Evolutionary conservation across 2,113 vertebrate species (phyloP).

Genomic region (Scomber colias): DNA sequence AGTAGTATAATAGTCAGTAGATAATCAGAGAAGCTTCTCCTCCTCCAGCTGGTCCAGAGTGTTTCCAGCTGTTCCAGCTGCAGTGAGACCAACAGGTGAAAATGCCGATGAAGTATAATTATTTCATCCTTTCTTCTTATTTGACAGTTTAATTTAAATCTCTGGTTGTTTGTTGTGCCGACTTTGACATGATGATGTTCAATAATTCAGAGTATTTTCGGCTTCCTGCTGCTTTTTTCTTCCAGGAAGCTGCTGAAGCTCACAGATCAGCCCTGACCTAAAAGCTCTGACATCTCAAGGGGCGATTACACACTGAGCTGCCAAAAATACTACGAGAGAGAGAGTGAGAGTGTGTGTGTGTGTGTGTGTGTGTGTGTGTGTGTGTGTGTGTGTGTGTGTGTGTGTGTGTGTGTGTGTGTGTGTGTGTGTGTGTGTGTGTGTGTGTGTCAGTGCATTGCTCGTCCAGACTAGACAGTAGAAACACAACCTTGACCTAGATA

Average conservation of each 20-base stretch:
- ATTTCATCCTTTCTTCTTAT: conserved; percentile 17
- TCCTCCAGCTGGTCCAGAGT: too few species aligned
- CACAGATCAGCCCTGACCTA: conserved; percentile 62
- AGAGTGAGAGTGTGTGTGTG: too few species aligned
- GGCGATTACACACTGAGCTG: conserved; percentile 67
- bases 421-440: neutral
- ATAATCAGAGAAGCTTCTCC: too few species aligned
- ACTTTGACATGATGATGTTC: conserved; percentile 42
- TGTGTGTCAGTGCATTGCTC: neutral
- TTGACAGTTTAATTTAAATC: neutral
- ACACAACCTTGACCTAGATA: conserved; percentile 71
- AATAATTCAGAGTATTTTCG: conserved; percentile 59
- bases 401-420: conserved; percentile 13
- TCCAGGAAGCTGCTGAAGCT: conserved; percentile 53
- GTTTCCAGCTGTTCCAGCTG: too few species aligned
- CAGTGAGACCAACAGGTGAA: conserved; percentile 29
- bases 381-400: conserved; percentile 41
- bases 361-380: conserved; percentile 7
- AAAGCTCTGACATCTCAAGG: conserved; percentile 76
- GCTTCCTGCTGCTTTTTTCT: conserved; percentile 31
- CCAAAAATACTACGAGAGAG: conserved; percentile 44
- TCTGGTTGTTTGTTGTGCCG: conserved; percentile 38
- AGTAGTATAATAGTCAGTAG: too few species aligned
- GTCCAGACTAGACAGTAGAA: conserved; percentile 36
- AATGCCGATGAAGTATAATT: neutral